A percentile compares a stretch with the other conserved stretches of the same genome.
Evolutionary conservation across 2,113 vertebrate species (phyloP).

Genomic region (Catharus minimus): DNA sequence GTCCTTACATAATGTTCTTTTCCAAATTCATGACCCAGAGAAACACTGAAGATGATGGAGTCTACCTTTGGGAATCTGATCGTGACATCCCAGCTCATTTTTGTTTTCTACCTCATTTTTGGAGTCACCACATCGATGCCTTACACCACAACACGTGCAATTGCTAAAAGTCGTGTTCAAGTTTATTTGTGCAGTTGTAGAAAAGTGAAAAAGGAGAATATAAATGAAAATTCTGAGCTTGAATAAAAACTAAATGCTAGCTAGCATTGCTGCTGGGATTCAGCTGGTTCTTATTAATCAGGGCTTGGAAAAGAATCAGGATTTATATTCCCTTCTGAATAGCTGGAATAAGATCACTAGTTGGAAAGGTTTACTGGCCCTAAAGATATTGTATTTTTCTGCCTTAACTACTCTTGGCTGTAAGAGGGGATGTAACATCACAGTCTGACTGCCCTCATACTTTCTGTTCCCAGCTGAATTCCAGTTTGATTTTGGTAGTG

Average conservation of each 20-base stretch:
- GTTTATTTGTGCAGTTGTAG: background rate
- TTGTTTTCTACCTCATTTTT: background rate
- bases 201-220: background rate
- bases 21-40: background rate
- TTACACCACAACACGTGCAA: background rate
- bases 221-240: background rate
- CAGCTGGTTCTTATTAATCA: constrained; percentile 51
- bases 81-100: background rate
- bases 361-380: constrained; percentile 40
- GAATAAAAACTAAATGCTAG: background rate
- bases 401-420: constrained; percentile 40
- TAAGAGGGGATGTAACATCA: background rate
- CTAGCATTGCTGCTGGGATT: background rate
- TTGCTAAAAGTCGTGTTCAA: background rate
- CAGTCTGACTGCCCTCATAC: background rate
- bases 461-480: constrained; percentile 20
- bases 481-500: constrained; percentile 1
- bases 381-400: constrained; percentile 31
- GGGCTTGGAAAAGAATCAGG: constrained; percentile 7
- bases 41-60: background rate
- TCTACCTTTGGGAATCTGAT: background rate
- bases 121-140: background rate
- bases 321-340: constrained; percentile 37
- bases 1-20: background rate
- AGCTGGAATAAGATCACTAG: constrained; percentile 50